These are phyloP conservation scores for Mandrillus leucophaeus DNA, from an alignment of 2,113 vertebrate species.

Conservation along the genomic window DNA sequence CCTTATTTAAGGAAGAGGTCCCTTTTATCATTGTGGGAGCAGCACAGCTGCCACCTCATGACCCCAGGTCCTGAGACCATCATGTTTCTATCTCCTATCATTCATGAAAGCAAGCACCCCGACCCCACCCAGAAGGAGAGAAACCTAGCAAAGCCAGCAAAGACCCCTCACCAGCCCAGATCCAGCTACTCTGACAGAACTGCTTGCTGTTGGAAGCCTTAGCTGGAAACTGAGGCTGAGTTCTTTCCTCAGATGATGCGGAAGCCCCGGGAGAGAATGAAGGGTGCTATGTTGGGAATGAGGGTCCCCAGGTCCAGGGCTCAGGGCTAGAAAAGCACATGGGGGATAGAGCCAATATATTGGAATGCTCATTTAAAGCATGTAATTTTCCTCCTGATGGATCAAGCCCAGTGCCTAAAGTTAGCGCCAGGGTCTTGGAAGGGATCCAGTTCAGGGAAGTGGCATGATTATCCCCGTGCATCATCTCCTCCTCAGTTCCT, in stretches of 20 bases:
- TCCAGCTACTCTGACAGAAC: not conserved
- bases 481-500: not conserved
- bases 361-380: not conserved
- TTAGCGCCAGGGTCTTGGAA: not conserved
- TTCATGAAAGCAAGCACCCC: not conserved
- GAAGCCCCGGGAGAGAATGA: not conserved
- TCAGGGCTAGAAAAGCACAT: not conserved
- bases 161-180: not conserved
- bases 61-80: not conserved
- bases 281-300: not conserved
- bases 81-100: not conserved
- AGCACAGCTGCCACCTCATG: not conserved
- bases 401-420: not conserved
- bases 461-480: not conserved
- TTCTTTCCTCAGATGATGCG: not conserved
- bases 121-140: not conserved
- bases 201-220: not conserved
- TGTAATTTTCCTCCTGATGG: not conserved
- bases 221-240: not conserved
- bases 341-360: not conserved
- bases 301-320: not conserved
- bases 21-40: conserved; percentile 49
- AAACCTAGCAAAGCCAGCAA: not conserved
- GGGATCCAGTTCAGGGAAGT: not conserved
- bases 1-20: conserved; percentile 15